Percentiles rank a stretch among this genome's conserved stretches.
Conservation (phyloP, 2,113 vertebrate species). For the Tyrannus savana region DNA sequence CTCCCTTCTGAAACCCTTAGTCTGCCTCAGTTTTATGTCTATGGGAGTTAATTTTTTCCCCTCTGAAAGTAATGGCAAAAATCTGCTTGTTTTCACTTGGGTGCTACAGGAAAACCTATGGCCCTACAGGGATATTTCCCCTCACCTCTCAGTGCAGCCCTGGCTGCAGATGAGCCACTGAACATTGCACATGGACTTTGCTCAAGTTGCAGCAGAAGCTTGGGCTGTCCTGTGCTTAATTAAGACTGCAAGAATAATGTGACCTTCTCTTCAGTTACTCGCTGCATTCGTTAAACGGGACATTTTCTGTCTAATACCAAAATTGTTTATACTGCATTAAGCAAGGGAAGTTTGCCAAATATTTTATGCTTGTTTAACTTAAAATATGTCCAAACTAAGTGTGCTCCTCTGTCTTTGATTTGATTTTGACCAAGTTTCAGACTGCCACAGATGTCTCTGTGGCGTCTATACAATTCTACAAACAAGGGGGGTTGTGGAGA, state of each 20-base stretch:
- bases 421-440: slow-evolving; percentile 16
- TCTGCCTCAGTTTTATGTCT: neutral
- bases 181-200: fast-evolving
- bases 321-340: slow-evolving; percentile 24
- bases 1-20: slow-evolving; percentile 2
- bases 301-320: neutral
- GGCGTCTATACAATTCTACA: neutral
- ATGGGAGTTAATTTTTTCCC: neutral
- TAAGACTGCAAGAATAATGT: neutral
- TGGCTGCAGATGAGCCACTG: fast-evolving
- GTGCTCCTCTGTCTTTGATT: neutral
- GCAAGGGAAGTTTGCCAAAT: slow-evolving; percentile 1
- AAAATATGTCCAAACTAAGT: neutral
- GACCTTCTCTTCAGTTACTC: neutral
- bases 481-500: neutral
- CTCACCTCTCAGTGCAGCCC: neutral
- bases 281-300: neutral
- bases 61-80: neutral
- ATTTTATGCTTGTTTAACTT: slow-evolving; percentile 31
- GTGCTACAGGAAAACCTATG: neutral
- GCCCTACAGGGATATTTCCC: neutral
- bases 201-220: neutral
- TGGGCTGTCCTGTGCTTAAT: neutral
- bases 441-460: neutral
- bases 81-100: neutral